Evolutionary conservation across 1,140 invertebrate species (phyloP), one percentile per base, ranked within the genome.

Genomic region (Amyelois transitella): DNA sequence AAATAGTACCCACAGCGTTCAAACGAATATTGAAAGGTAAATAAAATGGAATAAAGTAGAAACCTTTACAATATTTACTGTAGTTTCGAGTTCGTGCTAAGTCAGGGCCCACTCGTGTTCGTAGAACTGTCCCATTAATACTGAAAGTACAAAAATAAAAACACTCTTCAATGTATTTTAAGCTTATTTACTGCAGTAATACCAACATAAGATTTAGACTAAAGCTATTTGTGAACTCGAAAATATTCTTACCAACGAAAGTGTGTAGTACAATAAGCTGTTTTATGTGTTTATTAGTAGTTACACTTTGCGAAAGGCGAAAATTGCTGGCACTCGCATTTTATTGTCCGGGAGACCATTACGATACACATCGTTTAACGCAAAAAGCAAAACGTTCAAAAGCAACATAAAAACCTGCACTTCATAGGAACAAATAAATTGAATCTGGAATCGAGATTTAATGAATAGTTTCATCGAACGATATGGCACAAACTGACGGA

Each of bases 301-400:
- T 28, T 28, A 10, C 52, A 55, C 44, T 21, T 56, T 18, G 59
- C 44, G 43, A 57, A 59, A 60, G 56, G 60, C 51, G 59, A 51
- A 66, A 62, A 57, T 53, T 57, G 66, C 58, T 62, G 58, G 53
- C 54, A 51, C 43, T 58, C 58, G 57, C 60, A 58, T 64, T 68
- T 70, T 66, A 73, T 70, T 73, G 62, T 73, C 68, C 63, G 58
- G 56, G 50, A 49, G 20, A 56, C 62, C 66, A 70, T 70, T 70
- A 74, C 67, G 65, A 62, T 63, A 68, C 68, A 66, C 61, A 66
- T 61, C 71, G 71, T 74, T 74, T 64, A 74, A 71, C 68, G 43
- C 71, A 64, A 74, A 73, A 71, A 67, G 58, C 49, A 59, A 60
- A 66, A 54, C 50, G 60, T 56, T 60, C 48, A 55, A 55, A 55